Conservation (phyloP, 1,140 invertebrate genomes). For the Venturia canescens region DNA sequence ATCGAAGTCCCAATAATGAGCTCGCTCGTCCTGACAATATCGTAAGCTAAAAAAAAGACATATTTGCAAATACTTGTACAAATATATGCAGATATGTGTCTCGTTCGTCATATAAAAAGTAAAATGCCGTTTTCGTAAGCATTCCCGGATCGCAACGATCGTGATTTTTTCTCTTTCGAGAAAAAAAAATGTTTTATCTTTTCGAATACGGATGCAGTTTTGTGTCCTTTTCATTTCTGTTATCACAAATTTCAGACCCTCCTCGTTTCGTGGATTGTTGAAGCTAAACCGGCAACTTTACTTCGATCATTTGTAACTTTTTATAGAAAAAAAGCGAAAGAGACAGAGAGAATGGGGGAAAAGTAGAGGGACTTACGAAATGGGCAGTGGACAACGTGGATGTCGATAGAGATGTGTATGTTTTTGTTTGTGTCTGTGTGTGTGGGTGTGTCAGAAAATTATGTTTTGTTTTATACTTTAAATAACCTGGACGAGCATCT, state of each 20-base stretch:
- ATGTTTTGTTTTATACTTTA: slow-evolving; percentile 72
- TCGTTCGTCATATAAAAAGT: slow-evolving; percentile 27
- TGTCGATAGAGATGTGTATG: slow-evolving; percentile 25
- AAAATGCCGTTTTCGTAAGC: not conserved
- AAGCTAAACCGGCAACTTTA: not conserved
- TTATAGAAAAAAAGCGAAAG: not conserved
- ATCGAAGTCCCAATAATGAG: not conserved
- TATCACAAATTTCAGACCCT: not conserved
- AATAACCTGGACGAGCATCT: slow-evolving; percentile 66
- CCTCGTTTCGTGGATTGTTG: not conserved
- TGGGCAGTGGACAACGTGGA: slow-evolving; percentile 68
- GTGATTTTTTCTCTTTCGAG: not conserved
- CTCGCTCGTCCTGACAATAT: not conserved
- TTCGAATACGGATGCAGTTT: not conserved
- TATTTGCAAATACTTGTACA: not conserved
- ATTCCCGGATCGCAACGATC: not conserved
- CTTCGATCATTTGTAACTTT: not conserved
- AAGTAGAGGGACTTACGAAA: slow-evolving; percentile 64
- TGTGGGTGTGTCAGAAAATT: slow-evolving; percentile 48
- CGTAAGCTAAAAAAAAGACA: not conserved
- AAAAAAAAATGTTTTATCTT: not conserved
- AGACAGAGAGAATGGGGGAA: slow-evolving; percentile 24
- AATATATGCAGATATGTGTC: not conserved
- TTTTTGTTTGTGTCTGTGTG: slow-evolving; percentile 41
- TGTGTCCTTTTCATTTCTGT: not conserved